Percentiles rank a stretch among this genome's conserved stretches.
Evolutionary conservation across 2,797 vertebrate genomes (phyloP).

Genomic region (Sebastolobus alascanus): DNA sequence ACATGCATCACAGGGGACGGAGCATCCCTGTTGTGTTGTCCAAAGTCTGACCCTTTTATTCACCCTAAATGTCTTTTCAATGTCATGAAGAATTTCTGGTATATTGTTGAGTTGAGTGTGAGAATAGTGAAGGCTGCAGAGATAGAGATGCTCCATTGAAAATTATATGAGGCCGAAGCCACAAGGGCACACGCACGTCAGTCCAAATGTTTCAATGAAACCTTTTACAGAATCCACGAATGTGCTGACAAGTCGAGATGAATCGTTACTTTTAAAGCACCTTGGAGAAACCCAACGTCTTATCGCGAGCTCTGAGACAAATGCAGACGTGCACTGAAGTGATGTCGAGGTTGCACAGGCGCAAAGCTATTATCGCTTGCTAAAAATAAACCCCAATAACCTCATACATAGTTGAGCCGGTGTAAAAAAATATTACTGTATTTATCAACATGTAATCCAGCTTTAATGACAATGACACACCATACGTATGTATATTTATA

Average conservation of each 20-base stretch:
- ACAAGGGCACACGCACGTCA: conserved; percentile 49
- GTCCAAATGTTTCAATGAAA: conserved; percentile 51
- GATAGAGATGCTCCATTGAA: conserved; percentile 21
- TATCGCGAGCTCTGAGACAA: conserved; percentile 54
- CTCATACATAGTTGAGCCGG: background rate
- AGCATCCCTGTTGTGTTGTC: conserved; percentile 31
- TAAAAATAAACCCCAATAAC: conserved; percentile 18
- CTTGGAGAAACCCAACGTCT: conserved; percentile 60
- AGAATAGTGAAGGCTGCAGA: conserved; percentile 32
- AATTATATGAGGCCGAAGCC: conserved; percentile 43
- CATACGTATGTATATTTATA: background rate
- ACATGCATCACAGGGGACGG: conserved; percentile 43
- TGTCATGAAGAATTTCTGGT: conserved; percentile 34
- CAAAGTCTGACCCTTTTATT: conserved; percentile 35
- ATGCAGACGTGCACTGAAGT: conserved; percentile 53
- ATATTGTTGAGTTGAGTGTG: background rate
- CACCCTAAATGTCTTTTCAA: conserved; percentile 13
- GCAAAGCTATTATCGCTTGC: background rate
- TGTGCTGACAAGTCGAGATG: conserved; percentile 59
- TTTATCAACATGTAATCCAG: conserved; percentile 4
- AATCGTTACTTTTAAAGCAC: conserved; percentile 64
- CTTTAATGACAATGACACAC: background rate
- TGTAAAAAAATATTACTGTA: background rate
- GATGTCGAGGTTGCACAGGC: conserved; percentile 6
- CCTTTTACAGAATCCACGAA: conserved; percentile 58